Conservation (phyloP, 1,140 invertebrate genomes). For the Drepana arcuata region DNA sequence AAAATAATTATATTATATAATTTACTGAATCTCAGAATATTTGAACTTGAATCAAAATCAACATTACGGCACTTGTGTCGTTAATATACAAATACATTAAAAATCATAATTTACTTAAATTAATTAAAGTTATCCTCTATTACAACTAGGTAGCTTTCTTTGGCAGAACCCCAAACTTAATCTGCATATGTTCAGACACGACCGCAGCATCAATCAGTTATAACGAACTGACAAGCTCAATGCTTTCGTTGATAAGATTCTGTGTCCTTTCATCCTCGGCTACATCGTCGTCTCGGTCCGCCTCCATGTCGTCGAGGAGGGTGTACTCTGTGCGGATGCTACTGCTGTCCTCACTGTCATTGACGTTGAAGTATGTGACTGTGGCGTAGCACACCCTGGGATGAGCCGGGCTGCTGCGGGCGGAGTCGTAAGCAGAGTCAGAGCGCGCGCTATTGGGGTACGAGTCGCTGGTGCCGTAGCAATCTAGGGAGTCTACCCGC, state of each 20-base stretch:
- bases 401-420: conserved; percentile 35
- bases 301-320: conserved; percentile 31
- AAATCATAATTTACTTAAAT: no score
- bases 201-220: no score
- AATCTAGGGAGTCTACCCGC: conserved; percentile 12
- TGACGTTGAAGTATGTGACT: conserved; percentile 55
- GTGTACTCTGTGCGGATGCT: conserved; percentile 59
- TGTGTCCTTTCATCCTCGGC: conserved; percentile 45
- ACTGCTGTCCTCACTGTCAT: conserved; percentile 57
- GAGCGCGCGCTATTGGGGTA: no score
- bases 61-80: no score
- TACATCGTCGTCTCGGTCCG: conserved; percentile 24
- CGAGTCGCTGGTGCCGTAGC: conserved; percentile 21
- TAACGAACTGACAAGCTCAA: conserved; percentile 54
- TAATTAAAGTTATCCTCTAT: no score
- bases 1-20: no score
- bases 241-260: conserved; percentile 56
- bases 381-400: conserved; percentile 43
- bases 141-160: no score
- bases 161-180: no score
- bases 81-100: no score
- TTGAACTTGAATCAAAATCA: no score
- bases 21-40: no score
- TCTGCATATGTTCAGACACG: no score
- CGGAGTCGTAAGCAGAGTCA: conserved; percentile 56